phyloP scores from a whole-genome alignment of 37 sponge, comb jelly and placozoan genomes.

The Amphimedon queenslandica region DNA sequence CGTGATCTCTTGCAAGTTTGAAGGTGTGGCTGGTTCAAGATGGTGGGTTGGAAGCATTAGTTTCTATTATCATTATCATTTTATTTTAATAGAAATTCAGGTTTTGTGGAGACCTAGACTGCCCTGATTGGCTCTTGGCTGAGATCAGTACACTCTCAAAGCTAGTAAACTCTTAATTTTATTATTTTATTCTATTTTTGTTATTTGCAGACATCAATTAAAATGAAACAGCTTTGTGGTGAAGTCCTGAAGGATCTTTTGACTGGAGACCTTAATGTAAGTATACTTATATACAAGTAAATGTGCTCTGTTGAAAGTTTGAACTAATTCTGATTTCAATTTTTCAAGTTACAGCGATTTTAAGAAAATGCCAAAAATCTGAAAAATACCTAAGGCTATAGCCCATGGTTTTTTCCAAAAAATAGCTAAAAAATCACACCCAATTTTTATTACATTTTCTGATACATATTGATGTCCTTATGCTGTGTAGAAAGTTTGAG shows the following conservation, averaged over 20 bases:
- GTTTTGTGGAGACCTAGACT: constrained; percentile 98
- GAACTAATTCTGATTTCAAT: no score
- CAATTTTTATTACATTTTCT: no score
- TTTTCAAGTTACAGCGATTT: no score
- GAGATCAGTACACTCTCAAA: constrained; percentile 95
- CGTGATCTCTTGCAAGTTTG: not conserved
- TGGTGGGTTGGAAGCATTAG: not conserved
- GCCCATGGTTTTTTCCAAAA: no score
- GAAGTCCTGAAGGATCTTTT: constrained; percentile 80
- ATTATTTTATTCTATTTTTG: not conserved
- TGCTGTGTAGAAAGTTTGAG: no score
- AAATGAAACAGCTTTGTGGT: constrained; percentile 74
- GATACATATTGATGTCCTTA: no score
- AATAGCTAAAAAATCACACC: no score
- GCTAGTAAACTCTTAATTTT: constrained; percentile 40
- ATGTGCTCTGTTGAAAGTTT: no score
- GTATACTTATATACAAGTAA: no score
- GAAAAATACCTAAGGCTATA: no score
- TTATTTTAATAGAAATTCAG: constrained; percentile 75
- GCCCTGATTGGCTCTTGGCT: constrained; percentile 98
- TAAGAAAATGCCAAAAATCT: no score
- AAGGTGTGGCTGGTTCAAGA: not conserved
- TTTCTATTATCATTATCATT: not conserved
- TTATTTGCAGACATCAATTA: constrained; percentile 69
- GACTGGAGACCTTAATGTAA: constrained; percentile 69